Evolutionary conservation across 1,140 invertebrate species (phyloP).

Genomic region (Tribolium castaneum): DNA sequence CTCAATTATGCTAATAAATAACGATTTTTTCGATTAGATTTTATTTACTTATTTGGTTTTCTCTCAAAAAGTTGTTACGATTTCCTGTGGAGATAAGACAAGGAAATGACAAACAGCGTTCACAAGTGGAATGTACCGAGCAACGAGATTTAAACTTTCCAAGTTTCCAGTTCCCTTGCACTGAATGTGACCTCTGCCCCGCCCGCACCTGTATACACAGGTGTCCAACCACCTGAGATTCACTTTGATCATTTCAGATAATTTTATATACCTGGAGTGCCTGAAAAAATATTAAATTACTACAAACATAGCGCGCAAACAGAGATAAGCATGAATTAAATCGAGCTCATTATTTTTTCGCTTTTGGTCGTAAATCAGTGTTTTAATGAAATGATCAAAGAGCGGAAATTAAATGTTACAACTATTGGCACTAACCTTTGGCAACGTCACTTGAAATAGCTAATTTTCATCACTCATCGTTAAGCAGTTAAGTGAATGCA

Average conservation of each 20-base stretch:
- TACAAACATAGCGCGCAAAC: background rate
- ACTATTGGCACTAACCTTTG: too few relatives aligned
- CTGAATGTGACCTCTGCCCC: slow-evolving; percentile 47
- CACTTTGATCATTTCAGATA: slow-evolving; percentile 47
- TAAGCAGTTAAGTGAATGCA: too few relatives aligned
- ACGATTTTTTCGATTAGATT: background rate
- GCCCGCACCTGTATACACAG: slow-evolving; percentile 52
- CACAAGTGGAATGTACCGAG: slow-evolving; percentile 34
- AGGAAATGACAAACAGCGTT: slow-evolving; percentile 18
- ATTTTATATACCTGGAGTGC: slow-evolving; percentile 39
- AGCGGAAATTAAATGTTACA: too few relatives aligned
- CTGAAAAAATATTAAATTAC: slow-evolving; percentile 22
- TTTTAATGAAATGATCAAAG: too few relatives aligned
- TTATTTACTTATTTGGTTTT: slow-evolving; percentile 20
- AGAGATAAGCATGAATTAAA: background rate
- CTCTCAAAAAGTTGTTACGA: slow-evolving; percentile 17
- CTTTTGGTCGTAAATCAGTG: too few relatives aligned
- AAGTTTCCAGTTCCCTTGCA: slow-evolving; percentile 47
- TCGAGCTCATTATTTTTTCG: background rate
- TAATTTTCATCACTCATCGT: too few relatives aligned
- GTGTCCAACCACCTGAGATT: slow-evolving; percentile 53
- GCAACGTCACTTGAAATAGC: too few relatives aligned
- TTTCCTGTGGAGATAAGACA: slow-evolving; percentile 20
- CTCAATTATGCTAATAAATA: background rate
- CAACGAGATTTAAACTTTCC: slow-evolving; percentile 39